These are phyloP conservation scores for Melanaphis sacchari DNA, from an alignment of 1,140 invertebrate genomes.

Conservation along the genomic window DNA sequence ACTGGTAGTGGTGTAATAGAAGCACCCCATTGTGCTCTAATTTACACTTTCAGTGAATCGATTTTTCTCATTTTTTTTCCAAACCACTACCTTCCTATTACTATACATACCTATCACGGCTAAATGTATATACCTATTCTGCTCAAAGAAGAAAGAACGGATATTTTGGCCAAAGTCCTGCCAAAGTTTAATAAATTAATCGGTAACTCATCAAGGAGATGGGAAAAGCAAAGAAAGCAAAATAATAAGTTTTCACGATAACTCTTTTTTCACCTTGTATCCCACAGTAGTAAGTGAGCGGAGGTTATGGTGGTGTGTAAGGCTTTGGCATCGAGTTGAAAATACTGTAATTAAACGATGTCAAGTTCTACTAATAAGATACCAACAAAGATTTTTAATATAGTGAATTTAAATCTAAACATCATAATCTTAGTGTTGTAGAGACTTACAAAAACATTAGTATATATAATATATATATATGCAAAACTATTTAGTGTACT, in stretches of 20 bases:
- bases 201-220: conserved; percentile 32
- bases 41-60: conserved; percentile 47
- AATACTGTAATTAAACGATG: conserved; percentile 33
- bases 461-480: background rate
- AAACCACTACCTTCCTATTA: background rate
- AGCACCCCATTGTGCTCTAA: conserved; percentile 36
- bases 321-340: conserved; percentile 19
- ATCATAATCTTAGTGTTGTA: background rate
- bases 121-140: background rate
- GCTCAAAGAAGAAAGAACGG: background rate
- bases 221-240: background rate
- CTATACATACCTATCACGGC: background rate
- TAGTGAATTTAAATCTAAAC: background rate
- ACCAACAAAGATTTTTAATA: background rate
- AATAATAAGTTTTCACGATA: conserved; percentile 27
- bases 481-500: background rate
- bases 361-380: background rate
- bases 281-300: background rate
- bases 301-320: background rate
- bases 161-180: conserved; percentile 41
- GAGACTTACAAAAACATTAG: background rate
- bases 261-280: conserved; percentile 3
- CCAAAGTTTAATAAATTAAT: conserved; percentile 55
- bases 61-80: conserved; percentile 31
- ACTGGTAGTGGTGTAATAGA: background rate